Percentiles rank a stretch among this genome's conserved stretches.
phyloP scores from a whole-genome alignment of 2,888 invertebrate species.

The Chorisops tibialis region DNA sequence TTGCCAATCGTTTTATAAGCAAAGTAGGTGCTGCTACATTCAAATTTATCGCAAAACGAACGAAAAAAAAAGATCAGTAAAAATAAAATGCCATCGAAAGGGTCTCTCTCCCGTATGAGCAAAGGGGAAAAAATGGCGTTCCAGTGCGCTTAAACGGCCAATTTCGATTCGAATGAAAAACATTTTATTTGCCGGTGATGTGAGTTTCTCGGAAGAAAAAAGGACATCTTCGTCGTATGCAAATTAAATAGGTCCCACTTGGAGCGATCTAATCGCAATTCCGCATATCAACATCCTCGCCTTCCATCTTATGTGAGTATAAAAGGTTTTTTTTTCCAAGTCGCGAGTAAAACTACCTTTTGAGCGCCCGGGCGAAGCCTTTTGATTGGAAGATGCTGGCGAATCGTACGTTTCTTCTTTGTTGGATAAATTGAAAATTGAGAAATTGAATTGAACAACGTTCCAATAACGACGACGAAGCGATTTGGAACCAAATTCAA shows the following conservation, averaged over 20 bases:
- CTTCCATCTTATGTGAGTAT: constrained; percentile 1
- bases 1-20: constrained; percentile 21
- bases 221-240: constrained; percentile 32
- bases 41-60: constrained; percentile 15
- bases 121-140: constrained; percentile 31
- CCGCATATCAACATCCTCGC: constrained; percentile 30
- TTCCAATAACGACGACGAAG: not conserved
- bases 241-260: constrained; percentile 35
- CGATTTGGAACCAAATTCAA: constrained; percentile 19
- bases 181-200: constrained; percentile 34
- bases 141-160: constrained; percentile 30
- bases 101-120: not conserved
- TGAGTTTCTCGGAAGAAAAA: constrained; percentile 31
- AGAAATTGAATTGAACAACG: constrained; percentile 30
- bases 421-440: constrained; percentile 28
- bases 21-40: constrained; percentile 13
- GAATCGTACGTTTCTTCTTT: constrained; percentile 19
- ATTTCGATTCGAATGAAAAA: constrained; percentile 33
- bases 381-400: constrained; percentile 6
- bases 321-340: constrained; percentile 19
- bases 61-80: not conserved
- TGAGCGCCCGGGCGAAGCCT: not conserved
- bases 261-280: constrained; percentile 33
- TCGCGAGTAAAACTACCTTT: not conserved
- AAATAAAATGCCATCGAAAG: not conserved